A percentile compares a stretch with the other conserved stretches of the same genome.
These are phyloP conservation scores for Luehdorfia chinensis DNA, from an alignment of 1,140 invertebrate genomes.

Conservation along the genomic window DNA sequence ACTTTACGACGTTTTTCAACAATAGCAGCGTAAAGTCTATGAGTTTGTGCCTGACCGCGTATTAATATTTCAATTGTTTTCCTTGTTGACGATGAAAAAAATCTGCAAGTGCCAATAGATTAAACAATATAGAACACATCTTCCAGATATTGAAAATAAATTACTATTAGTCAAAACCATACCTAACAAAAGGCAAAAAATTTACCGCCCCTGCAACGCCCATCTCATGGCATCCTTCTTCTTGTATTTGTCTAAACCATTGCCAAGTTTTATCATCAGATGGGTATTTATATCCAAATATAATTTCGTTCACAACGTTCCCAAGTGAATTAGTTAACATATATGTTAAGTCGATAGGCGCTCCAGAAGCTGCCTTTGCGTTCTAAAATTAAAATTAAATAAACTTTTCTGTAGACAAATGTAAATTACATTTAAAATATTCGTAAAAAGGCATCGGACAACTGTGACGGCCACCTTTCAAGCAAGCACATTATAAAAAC, in stretches of 20 bases:
- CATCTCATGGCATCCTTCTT: slow-evolving; percentile 87
- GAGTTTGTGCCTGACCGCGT: slow-evolving; percentile 84
- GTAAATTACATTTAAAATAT: slow-evolving; percentile 22
- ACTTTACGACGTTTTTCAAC: slow-evolving; percentile 77
- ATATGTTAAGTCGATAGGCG: slow-evolving; percentile 40
- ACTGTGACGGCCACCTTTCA: slow-evolving; percentile 17
- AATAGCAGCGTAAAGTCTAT: slow-evolving; percentile 83
- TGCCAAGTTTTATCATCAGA: slow-evolving; percentile 84
- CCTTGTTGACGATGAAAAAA: slow-evolving; percentile 51
- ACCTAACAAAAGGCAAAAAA: slow-evolving; percentile 90
- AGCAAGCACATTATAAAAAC: slow-evolving; percentile 25
- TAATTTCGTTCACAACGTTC: slow-evolving; percentile 85
- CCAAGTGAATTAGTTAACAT: slow-evolving; percentile 85
- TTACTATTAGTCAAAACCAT: too few species aligned
- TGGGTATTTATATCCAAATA: slow-evolving; percentile 85
- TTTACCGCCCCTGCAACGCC: slow-evolving; percentile 89
- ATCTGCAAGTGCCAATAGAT: too few species aligned
- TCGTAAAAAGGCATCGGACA: slow-evolving; percentile 18
- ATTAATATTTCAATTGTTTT: slow-evolving; percentile 66
- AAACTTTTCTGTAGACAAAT: slow-evolving; percentile 17
- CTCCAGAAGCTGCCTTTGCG: slow-evolving; percentile 38
- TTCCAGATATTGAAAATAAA: too few species aligned
- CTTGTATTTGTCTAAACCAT: slow-evolving; percentile 85
- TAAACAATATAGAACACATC: slow-evolving; percentile 17
- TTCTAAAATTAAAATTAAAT: slow-evolving; percentile 44